Conservation (phyloP, 2,888 invertebrate species). For the Tetranychus piercei region DNA sequence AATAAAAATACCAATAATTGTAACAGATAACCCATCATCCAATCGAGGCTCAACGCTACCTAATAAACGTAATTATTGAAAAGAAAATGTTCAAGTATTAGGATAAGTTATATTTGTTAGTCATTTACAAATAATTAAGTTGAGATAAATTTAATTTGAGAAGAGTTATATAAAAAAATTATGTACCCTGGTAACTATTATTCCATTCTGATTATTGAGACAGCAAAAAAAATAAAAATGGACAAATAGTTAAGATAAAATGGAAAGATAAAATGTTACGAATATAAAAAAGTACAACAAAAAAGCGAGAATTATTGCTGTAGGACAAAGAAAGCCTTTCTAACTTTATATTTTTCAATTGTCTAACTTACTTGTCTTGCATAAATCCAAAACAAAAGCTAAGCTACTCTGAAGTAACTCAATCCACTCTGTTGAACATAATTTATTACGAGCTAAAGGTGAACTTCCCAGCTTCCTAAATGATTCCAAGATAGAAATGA, state of each 20-base stretch:
- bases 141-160: too few species aligned
- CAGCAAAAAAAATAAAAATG: background rate
- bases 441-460: conserved; percentile 45
- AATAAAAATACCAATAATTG: conserved; percentile 71
- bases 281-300: too few species aligned
- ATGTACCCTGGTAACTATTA: conserved; percentile 2
- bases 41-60: conserved; percentile 22
- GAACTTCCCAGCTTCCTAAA: conserved; percentile 44
- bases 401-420: conserved; percentile 66
- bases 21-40: conserved; percentile 66
- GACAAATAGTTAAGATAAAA: too few species aligned
- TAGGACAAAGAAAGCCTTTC: background rate
- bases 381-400: conserved; percentile 69
- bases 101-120: background rate
- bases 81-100: background rate
- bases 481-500: conserved; percentile 51
- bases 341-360: background rate
- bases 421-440: conserved; percentile 51
- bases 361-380: conserved; percentile 44
- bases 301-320: background rate
- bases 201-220: background rate
- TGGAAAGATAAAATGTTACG: too few species aligned
- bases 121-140: too few species aligned
- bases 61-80: background rate
- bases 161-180: background rate